A percentile compares a stretch with the other conserved stretches of the same genome.
These are phyloP conservation scores for Orthonevra nobilis DNA, from an alignment of 2,888 invertebrate species.

Conservation along the genomic window DNA sequence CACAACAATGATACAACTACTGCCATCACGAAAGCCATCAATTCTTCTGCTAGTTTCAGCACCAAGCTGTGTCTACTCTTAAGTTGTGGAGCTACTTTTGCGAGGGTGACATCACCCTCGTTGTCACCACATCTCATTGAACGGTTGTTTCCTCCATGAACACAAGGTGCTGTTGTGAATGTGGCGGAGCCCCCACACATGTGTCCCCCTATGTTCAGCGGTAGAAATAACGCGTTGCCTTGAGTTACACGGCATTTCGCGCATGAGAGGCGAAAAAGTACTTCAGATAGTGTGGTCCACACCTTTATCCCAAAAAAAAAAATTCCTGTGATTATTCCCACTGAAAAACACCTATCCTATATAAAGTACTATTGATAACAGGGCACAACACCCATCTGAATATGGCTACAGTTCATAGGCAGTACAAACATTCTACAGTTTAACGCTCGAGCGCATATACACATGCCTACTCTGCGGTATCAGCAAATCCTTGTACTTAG, in stretches of 20 bases:
- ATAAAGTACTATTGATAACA: conserved; percentile 48
- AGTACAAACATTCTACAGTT: conserved; percentile 10
- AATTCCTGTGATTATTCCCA: conserved; percentile 41
- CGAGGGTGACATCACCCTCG: conserved; percentile 58
- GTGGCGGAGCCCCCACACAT: neutral
- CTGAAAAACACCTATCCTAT: conserved; percentile 9
- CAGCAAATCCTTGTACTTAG: conserved; percentile 29
- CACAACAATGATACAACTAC: conserved; percentile 72
- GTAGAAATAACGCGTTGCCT: conserved; percentile 5
- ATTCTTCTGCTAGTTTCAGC: conserved; percentile 68
- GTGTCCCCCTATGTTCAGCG: conserved; percentile 9
- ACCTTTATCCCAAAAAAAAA: conserved; percentile 39
- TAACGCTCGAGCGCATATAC: neutral
- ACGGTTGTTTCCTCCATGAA: conserved; percentile 62
- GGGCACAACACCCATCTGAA: conserved; percentile 12
- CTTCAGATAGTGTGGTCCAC: conserved; percentile 48
- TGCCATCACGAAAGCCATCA: conserved; percentile 66
- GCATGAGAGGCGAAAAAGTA: conserved; percentile 29
- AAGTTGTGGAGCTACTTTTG: conserved; percentile 57
- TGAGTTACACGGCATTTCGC: conserved; percentile 31
- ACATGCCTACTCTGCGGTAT: too few relatives aligned
- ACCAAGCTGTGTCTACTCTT: conserved; percentile 60
- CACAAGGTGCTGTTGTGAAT: conserved; percentile 4
- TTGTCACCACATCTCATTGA: conserved; percentile 38
- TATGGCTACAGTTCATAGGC: neutral